phyloP scores from a whole-genome alignment of 23 tunicate species.

The Ascidia mentula region DNA sequence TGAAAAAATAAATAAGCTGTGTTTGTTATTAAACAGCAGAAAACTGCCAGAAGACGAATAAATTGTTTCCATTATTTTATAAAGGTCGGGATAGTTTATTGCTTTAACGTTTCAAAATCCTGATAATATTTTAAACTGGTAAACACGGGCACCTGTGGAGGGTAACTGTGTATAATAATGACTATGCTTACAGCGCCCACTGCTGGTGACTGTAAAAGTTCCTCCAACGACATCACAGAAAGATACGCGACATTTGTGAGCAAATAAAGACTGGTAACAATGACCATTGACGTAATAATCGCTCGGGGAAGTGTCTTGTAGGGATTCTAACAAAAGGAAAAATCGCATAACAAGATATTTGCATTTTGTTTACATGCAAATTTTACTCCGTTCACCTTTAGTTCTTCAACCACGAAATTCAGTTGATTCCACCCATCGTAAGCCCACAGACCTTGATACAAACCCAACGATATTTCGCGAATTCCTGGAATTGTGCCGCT shows the following conservation, averaged over 20 bases:
- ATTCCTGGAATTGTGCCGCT: constrained; percentile 52
- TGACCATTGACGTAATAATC: constrained; percentile 61
- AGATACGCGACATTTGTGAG: constrained; percentile 77
- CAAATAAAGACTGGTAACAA: constrained; percentile 78
- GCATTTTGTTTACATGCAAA: neutral
- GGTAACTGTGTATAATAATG: too few relatives aligned
- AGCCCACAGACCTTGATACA: constrained; percentile 95
- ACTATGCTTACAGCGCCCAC: constrained; percentile 51
- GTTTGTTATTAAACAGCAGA: too few relatives aligned
- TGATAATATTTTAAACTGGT: too few relatives aligned
- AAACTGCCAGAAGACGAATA: too few relatives aligned
- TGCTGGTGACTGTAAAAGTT: constrained; percentile 56
- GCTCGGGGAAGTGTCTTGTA: constrained; percentile 85
- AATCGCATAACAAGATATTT: neutral
- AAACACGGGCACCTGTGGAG: too few relatives aligned
- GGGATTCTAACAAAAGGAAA: constrained; percentile 51
- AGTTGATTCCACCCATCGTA: constrained; percentile 97
- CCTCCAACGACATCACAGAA: constrained; percentile 67
- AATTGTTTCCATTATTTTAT: too few relatives aligned
- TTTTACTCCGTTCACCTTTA: constrained; percentile 41
- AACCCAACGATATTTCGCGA: constrained; percentile 59
- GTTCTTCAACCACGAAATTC: constrained; percentile 84
- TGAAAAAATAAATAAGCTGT: too few relatives aligned
- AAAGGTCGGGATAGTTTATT: too few relatives aligned
- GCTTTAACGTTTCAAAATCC: too few relatives aligned